phyloP scores from a whole-genome alignment of 2,113 vertebrate genomes.

The Castor canadensis region DNA sequence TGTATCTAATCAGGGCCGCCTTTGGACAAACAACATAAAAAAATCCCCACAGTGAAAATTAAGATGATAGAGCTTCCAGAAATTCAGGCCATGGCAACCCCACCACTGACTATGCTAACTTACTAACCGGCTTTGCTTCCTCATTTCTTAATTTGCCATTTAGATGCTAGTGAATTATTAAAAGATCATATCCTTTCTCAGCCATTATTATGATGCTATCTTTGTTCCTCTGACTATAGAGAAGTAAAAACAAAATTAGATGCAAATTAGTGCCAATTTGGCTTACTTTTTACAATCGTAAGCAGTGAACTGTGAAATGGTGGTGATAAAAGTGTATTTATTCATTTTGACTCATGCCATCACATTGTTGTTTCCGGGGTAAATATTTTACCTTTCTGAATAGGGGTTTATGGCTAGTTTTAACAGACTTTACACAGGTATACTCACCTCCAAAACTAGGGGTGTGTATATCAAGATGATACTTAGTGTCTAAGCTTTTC shows the following conservation, averaged over 20 bases:
- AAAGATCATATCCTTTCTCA: background rate
- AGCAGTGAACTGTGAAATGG: conserved; percentile 35
- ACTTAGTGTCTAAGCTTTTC: background rate
- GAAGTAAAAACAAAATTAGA: conserved; percentile 54
- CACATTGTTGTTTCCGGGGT: background rate
- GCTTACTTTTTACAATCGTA: conserved; percentile 46
- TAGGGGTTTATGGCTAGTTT: conserved; percentile 16
- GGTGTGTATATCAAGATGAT: background rate
- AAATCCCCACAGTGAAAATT: background rate
- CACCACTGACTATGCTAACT: background rate
- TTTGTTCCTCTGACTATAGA: conserved; percentile 37
- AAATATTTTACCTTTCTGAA: conserved; percentile 29
- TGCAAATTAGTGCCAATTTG: conserved; percentile 43
- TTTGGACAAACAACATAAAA: background rate
- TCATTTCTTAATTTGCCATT: conserved; percentile 1
- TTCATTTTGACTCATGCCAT: conserved; percentile 48
- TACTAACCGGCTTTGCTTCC: background rate
- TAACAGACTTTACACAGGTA: background rate
- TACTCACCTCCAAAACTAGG: background rate
- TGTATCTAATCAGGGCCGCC: background rate
- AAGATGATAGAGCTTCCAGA: background rate
- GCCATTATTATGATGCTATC: conserved; percentile 24
- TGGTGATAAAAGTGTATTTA: conserved; percentile 46
- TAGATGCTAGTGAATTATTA: conserved; percentile 41
- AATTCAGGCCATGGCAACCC: background rate